Conservation (phyloP, 2,113 vertebrate genomes). For the Emydocephalus ijimae region DNA sequence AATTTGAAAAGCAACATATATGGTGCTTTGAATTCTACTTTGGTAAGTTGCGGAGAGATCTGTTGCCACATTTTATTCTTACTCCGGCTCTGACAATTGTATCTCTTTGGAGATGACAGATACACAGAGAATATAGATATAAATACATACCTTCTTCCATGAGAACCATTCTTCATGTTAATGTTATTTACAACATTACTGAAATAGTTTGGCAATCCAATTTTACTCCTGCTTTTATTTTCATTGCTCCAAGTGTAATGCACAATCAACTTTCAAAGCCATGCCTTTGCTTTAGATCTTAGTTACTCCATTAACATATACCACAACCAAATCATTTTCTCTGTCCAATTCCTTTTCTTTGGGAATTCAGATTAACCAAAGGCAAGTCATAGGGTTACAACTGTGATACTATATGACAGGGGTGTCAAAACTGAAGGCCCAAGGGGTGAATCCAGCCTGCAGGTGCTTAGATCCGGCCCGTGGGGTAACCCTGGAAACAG, state of each 20-base stretch:
- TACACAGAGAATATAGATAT: background rate
- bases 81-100: background rate
- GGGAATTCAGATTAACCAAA: background rate
- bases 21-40: background rate
- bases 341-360: background rate
- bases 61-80: background rate
- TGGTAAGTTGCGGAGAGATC: background rate
- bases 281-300: background rate
- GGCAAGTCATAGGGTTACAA: background rate
- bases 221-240: background rate
- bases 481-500: too few species aligned
- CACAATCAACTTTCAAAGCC: background rate
- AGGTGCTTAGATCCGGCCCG: too few species aligned
- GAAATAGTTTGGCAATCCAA: background rate
- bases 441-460: too few species aligned
- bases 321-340: background rate
- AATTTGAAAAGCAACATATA: background rate
- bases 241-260: background rate
- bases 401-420: background rate
- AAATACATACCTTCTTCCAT: background rate
- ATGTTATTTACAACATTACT: background rate
- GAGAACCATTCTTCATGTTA: background rate
- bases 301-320: background rate
- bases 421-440: too few species aligned
- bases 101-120: background rate